Conservation (phyloP, 2,797 vertebrate genomes). For the Pantherophis alleghaniensis region DNA sequence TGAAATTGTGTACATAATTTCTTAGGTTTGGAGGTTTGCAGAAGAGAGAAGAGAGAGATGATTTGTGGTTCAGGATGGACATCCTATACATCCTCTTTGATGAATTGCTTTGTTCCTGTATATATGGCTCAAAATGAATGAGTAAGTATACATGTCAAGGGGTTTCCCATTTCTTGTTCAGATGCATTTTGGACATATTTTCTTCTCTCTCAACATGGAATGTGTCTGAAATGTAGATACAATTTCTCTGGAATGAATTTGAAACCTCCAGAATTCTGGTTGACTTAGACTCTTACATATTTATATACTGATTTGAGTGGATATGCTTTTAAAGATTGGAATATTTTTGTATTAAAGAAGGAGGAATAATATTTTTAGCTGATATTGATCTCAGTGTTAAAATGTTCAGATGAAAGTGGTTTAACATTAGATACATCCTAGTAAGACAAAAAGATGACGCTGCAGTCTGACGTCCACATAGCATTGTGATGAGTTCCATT, state of each 20-base stretch:
- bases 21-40: slow-evolving; percentile 60
- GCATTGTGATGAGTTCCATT: not conserved
- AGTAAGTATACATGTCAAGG: not conserved
- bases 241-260: not conserved
- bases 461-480: not conserved
- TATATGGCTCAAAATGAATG: not conserved
- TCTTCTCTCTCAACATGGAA: not conserved
- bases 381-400: not conserved
- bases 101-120: not conserved
- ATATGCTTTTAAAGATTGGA: not conserved
- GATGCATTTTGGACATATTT: not conserved
- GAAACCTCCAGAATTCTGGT: not conserved
- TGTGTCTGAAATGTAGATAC: too few relatives aligned
- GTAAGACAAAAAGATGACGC: not conserved
- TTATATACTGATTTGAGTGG: not conserved
- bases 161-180: not conserved
- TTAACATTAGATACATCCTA: not conserved
- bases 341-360: not conserved
- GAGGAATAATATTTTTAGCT: not conserved
- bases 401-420: not conserved
- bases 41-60: not conserved
- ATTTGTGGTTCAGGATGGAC: not conserved
- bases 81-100: not conserved
- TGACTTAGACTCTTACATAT: not conserved
- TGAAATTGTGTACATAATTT: slow-evolving; percentile 71